phyloP scores from a whole-genome alignment of 2,888 invertebrate species.

The Melanostoma scalare region DNA sequence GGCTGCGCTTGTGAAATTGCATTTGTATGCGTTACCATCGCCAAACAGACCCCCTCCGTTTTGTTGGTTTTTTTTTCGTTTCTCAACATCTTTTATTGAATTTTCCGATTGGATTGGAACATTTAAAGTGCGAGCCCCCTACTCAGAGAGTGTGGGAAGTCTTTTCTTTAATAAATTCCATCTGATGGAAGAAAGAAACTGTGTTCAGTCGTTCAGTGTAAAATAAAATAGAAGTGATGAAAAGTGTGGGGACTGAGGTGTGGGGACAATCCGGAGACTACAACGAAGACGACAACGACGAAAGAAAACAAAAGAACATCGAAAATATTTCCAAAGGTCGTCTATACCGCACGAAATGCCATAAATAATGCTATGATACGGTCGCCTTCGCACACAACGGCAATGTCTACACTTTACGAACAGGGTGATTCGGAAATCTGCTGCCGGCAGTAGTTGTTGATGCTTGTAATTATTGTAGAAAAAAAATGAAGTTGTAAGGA shows the following conservation, averaged over 20 bases:
- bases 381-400: constrained; percentile 48
- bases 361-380: constrained; percentile 50
- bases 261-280: background rate
- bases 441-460: background rate
- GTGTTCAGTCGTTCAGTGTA: too few relatives aligned
- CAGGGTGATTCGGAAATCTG: constrained; percentile 55
- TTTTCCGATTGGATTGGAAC: constrained; percentile 29
- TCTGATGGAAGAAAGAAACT: background rate
- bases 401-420: constrained; percentile 45
- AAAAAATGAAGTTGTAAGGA: background rate
- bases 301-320: constrained; percentile 64
- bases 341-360: constrained; percentile 60
- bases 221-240: too few relatives aligned
- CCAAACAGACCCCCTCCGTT: background rate
- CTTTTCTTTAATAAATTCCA: constrained; percentile 7
- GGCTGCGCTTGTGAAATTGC: constrained; percentile 51
- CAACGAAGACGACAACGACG: constrained; percentile 52
- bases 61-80: constrained; percentile 22
- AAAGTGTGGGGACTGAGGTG: background rate
- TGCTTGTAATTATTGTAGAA: background rate
- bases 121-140: constrained; percentile 30
- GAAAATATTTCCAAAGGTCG: constrained; percentile 72
- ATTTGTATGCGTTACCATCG: constrained; percentile 62
- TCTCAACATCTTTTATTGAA: constrained; percentile 38
- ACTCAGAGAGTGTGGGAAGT: background rate